These are phyloP conservation scores for Poecile montanus DNA, from an alignment of 2,797 vertebrate species.

Conservation along the genomic window DNA sequence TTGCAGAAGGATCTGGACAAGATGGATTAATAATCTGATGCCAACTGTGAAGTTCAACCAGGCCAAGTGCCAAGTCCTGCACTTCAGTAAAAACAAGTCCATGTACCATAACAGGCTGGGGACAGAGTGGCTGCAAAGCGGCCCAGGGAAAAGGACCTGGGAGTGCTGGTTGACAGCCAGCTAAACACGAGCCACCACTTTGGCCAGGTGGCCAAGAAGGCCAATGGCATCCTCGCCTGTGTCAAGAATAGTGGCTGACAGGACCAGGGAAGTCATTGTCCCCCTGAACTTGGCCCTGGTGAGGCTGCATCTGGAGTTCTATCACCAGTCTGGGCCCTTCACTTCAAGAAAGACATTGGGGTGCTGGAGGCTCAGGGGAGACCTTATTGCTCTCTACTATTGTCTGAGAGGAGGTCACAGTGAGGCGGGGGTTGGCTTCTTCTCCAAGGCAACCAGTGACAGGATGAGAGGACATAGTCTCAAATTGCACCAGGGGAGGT, in stretches of 20 bases:
- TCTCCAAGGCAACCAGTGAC: neutral
- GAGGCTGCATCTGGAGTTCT: neutral
- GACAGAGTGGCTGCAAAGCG: neutral
- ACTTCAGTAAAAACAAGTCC: neutral
- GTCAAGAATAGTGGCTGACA: no score
- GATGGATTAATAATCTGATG: neutral
- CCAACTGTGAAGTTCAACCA: neutral
- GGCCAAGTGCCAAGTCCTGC: neutral
- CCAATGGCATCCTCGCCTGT: neutral
- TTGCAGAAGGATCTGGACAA: neutral
- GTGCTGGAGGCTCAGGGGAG: neutral
- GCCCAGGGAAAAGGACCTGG: neutral
- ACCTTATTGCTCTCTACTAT: neutral
- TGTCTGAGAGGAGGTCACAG: neutral
- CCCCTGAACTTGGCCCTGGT: neutral
- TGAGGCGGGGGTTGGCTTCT: neutral
- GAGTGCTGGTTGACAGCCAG: neutral
- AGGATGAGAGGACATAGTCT: neutral
- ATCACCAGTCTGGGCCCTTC: neutral
- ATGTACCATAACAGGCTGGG: neutral
- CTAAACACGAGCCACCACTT: neutral
- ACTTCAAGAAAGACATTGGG: neutral
- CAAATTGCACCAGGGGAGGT: neutral
- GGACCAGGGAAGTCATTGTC: neutral
- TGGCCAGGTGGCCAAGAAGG: neutral